phyloP scores from a whole-genome alignment of 1,140 invertebrate species.

The Listronotus bonariensis region DNA sequence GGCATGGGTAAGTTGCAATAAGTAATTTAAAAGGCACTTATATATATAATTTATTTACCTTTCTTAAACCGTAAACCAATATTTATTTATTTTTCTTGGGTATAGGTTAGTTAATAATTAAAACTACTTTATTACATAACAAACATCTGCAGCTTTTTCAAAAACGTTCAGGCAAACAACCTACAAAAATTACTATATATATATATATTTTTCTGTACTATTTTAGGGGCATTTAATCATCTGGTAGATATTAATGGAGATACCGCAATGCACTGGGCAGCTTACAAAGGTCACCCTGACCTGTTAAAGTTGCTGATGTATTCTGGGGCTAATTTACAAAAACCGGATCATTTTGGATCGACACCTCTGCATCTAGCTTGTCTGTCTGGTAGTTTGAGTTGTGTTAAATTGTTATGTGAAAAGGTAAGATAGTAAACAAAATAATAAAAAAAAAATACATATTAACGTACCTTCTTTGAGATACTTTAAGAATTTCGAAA shows the following conservation, averaged over 20 bases:
- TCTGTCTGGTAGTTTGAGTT: conserved; percentile 81
- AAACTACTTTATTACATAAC: too few relatives aligned
- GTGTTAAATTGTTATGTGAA: conserved; percentile 81
- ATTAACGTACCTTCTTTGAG: too few relatives aligned
- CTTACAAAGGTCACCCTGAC: conserved; percentile 89
- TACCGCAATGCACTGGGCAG: conserved; percentile 90
- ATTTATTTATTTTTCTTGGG: too few relatives aligned
- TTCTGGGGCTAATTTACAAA: conserved; percentile 84
- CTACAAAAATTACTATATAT: too few relatives aligned
- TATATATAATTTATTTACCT: too few relatives aligned
- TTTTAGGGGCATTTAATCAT: conserved; percentile 70
- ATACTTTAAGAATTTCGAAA: too few relatives aligned
- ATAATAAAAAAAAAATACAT: conserved; percentile 6
- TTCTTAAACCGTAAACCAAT: too few relatives aligned
- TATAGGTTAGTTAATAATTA: too few relatives aligned
- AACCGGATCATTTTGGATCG: conserved; percentile 90
- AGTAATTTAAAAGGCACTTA: too few relatives aligned
- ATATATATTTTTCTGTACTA: too few relatives aligned
- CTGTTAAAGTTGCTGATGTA: conserved; percentile 88
- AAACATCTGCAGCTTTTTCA: too few relatives aligned
- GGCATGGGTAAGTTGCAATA: conserved; percentile 74
- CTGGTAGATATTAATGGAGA: conserved; percentile 90
- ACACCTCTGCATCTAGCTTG: conserved; percentile 93
- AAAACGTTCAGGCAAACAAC: too few relatives aligned
- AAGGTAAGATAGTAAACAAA: conserved; percentile 63